Evolutionary conservation across 2,113 vertebrate species (phyloP), one percentile per base, ranked within the genome.

Genomic region (Alethe castanea): DNA sequence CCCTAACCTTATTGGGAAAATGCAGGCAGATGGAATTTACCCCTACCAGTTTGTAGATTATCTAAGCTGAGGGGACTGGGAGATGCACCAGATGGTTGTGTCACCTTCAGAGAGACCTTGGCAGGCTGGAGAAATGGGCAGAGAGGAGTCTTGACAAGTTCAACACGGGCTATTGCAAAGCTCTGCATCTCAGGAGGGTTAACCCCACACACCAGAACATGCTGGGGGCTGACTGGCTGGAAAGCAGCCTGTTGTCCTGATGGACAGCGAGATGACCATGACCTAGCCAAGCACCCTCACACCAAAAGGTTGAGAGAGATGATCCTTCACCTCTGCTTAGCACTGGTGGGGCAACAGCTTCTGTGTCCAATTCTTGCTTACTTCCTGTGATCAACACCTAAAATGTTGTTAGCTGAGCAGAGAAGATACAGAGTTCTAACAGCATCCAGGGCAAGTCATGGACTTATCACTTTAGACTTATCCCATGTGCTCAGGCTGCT

Each of bases 241-340:
- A 28, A 72, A 60, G 48, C 53, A 90, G 17, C 22, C 72, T 60
- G 16, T 8, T 1, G 3, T 70, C 24, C 60, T 62, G 15, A 28
- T 66, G 47, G 60, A 54, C 33, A 52, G 38, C 36, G 65, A 66
- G 50, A n/a, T 62, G 19, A 35, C 29, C 24, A 18, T 28, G 36
- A 73, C 24, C 38, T 48, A 50, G 44, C 33, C 64, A 38, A 56
- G 26, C 36, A 73, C 7, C 9, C 31, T 69, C 28, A 52, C 14
- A 72, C 16, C 40, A 65, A 53, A 80, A 61, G 5, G 5, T 36
- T 0, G 0, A 69, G n/a, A 35, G 25, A 36, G 6, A 19, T 33
- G 44, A 74, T 66, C 19, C 33, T 78, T 73, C 28, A 38, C 11
- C 8, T 61, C 36, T 72, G 1, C 16, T 36, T 60, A 36, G 31